A percentile compares a stretch with the other conserved stretches of the same genome.
Conservation (phyloP, 2,888 invertebrate genomes). For the Eucriotettix oculatus region DNA sequence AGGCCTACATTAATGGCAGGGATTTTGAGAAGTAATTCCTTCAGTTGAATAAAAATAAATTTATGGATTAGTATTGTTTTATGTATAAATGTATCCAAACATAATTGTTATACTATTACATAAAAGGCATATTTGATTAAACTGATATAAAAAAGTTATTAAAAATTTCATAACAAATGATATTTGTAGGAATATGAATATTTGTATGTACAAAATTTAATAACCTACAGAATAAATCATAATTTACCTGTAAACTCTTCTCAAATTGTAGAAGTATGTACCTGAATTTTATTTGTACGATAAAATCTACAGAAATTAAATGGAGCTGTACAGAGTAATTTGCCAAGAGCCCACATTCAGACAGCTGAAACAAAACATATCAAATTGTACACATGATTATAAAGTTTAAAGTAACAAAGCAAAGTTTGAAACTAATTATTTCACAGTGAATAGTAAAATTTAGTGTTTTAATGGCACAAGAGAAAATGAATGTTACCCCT, state of each 20-base stretch:
- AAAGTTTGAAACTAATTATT: background rate
- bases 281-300: conserved; percentile 9
- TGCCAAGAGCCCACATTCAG: conserved; percentile 12
- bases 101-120: no score
- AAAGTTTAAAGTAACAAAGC: no score
- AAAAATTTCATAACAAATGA: no score
- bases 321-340: conserved; percentile 13
- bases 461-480: background rate
- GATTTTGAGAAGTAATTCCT: conserved; percentile 2
- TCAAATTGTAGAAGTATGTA: conserved; percentile 8
- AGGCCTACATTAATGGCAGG: conserved; percentile 2
- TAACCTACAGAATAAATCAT: background rate
- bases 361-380: conserved; percentile 7
- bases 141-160: no score
- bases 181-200: background rate
- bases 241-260: conserved; percentile 7
- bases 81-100: no score
- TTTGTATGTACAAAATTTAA: background rate
- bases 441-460: no score
- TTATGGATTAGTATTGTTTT: background rate
- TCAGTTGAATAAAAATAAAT: background rate
- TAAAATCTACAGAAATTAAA: conserved; percentile 9
- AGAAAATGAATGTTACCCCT: no score
- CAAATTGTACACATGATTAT: background rate
- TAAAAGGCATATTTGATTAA: no score